phyloP scores from a whole-genome alignment of 2,888 invertebrate species.

The Zygaena filipendulae region DNA sequence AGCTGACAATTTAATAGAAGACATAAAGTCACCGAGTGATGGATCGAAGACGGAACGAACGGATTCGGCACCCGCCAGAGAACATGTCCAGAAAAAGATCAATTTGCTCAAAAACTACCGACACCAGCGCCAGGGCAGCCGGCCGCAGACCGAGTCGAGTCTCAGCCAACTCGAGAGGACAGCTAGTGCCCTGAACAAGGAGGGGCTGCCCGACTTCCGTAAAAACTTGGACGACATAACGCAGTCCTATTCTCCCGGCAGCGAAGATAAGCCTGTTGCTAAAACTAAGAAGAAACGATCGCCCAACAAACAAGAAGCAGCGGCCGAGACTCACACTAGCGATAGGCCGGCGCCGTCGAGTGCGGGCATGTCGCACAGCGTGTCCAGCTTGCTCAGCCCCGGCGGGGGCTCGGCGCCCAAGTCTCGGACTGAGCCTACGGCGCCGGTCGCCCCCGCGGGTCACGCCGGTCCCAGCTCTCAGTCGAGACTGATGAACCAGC shows the following conservation, averaged over 20 bases:
- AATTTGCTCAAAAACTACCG: slow-evolving; percentile 59
- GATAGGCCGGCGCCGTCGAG: slow-evolving; percentile 23
- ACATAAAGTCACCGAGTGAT: slow-evolving; percentile 9
- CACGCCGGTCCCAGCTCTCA: slow-evolving; percentile 17
- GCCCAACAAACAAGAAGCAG: slow-evolving; percentile 36
- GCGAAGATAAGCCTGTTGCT: slow-evolving; percentile 36
- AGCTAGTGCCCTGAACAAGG: slow-evolving; percentile 48
- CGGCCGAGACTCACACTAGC: slow-evolving; percentile 29
- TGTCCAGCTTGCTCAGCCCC: slow-evolving; percentile 46
- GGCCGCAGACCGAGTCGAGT: slow-evolving; percentile 49
- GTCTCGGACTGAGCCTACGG: slow-evolving; percentile 26
- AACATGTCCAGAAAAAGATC: slow-evolving; percentile 44
- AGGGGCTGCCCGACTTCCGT: slow-evolving; percentile 56
- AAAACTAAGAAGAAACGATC: slow-evolving; percentile 56
- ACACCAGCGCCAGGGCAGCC: slow-evolving; percentile 44
- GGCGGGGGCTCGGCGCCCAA: slow-evolving; percentile 21
- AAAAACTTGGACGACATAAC: slow-evolving; percentile 61
- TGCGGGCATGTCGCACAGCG: slow-evolving; percentile 48
- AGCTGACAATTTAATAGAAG: slow-evolving; percentile 24
- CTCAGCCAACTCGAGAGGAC: slow-evolving; percentile 53
- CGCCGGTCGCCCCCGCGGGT: too few relatives aligned
- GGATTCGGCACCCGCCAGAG: slow-evolving; percentile 15
- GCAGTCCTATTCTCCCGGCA: slow-evolving; percentile 54
- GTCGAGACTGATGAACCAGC: slow-evolving; percentile 15
- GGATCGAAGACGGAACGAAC: background rate